Percentiles rank a stretch among this genome's conserved stretches.
Conservation (phyloP, 2,888 invertebrate genomes). For the Palloptera scutellata region DNA sequence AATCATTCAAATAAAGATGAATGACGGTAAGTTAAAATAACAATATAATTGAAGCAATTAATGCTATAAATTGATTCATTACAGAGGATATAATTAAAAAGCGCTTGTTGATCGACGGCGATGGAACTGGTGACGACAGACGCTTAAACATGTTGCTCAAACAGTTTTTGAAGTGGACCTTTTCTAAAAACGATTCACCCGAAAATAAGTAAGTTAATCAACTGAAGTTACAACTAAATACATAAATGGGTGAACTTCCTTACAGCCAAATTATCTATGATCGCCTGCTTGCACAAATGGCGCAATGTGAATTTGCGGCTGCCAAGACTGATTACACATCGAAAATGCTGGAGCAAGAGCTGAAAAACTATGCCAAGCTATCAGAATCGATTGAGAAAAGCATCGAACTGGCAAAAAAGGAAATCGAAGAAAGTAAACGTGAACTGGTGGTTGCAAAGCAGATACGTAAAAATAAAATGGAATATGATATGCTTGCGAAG, state of each 20-base stretch:
- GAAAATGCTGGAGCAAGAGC: slow-evolving; percentile 83
- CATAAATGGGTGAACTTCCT: background rate
- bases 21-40: slow-evolving; percentile 35
- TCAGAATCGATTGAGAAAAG: slow-evolving; percentile 80
- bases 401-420: slow-evolving; percentile 80
- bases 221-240: background rate
- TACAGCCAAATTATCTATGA: slow-evolving; percentile 76
- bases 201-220: slow-evolving; percentile 70
- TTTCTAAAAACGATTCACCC: slow-evolving; percentile 70
- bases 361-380: slow-evolving; percentile 81
- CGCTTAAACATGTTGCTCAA: slow-evolving; percentile 85
- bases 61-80: slow-evolving; percentile 17
- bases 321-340: slow-evolving; percentile 82
- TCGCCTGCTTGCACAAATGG: slow-evolving; percentile 81
- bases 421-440: slow-evolving; percentile 82
- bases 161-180: slow-evolving; percentile 83
- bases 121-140: slow-evolving; percentile 95
- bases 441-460: slow-evolving; percentile 84
- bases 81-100: slow-evolving; percentile 93
- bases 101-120: slow-evolving; percentile 92
- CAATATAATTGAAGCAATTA: background rate
- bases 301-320: slow-evolving; percentile 88
- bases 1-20: slow-evolving; percentile 28
- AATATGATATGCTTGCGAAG: slow-evolving; percentile 92
- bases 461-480: slow-evolving; percentile 87